Percentiles rank a stretch among this genome's conserved stretches.
phyloP scores from a whole-genome alignment of 1,140 invertebrate species.

The Lucilia sericata region DNA sequence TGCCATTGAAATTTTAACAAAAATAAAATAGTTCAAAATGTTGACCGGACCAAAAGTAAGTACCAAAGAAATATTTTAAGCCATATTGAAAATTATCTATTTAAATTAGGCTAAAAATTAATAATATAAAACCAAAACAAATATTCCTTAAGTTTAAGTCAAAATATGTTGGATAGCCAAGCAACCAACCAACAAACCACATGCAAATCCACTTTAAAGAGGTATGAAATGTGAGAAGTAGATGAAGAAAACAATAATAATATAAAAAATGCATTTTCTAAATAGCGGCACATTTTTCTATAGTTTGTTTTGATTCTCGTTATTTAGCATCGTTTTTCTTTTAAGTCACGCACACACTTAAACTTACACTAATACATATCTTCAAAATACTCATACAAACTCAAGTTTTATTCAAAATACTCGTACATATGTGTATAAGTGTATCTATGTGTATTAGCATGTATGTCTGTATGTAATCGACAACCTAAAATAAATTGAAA shows the following conservation, averaged over 20 bases:
- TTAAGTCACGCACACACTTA: background rate
- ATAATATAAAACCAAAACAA: too few relatives aligned
- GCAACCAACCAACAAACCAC: too few relatives aligned
- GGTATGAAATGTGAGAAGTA: too few relatives aligned
- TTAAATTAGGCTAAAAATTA: too few relatives aligned
- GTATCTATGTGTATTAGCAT: background rate
- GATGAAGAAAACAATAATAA: background rate
- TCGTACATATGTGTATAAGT: too few relatives aligned
- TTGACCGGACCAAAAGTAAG: constrained; percentile 38
- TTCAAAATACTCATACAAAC: background rate
- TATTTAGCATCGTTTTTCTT: constrained; percentile 43
- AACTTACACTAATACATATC: background rate
- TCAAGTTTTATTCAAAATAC: background rate
- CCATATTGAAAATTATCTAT: too few relatives aligned
- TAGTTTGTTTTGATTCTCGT: constrained; percentile 44
- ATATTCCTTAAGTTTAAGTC: too few relatives aligned
- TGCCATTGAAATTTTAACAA: background rate
- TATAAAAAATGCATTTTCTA: constrained; percentile 8
- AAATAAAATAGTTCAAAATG: background rate
- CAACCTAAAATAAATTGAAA: constrained; percentile 5
- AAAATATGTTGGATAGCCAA: background rate
- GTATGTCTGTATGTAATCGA: background rate
- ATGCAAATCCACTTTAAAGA: too few relatives aligned
- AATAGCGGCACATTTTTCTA: constrained; percentile 33
- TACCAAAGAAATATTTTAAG: background rate